Conservation (phyloP, 1,140 invertebrate species). For the Eumaeus atala region DNA sequence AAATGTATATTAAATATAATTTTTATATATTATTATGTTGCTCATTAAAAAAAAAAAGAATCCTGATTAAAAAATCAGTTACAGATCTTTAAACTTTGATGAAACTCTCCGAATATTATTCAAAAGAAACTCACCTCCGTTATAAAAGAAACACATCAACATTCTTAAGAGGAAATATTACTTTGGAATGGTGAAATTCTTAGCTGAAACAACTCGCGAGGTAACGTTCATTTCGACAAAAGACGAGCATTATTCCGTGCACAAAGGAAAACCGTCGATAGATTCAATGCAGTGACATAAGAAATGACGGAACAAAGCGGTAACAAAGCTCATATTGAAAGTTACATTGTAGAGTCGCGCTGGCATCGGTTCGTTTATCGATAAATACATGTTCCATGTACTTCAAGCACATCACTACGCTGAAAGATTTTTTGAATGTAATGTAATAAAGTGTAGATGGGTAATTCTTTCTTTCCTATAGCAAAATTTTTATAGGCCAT, state of each 20-base stretch:
- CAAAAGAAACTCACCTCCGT: slow-evolving; percentile 59
- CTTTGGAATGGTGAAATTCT: slow-evolving; percentile 72
- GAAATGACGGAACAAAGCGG: slow-evolving; percentile 67
- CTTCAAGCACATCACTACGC: slow-evolving; percentile 1
- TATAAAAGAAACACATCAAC: slow-evolving; percentile 68
- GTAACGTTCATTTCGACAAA: slow-evolving; percentile 71
- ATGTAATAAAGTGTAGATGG: background rate
- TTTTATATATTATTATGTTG: too few relatives aligned
- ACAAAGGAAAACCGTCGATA: slow-evolving; percentile 71
- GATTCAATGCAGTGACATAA: slow-evolving; percentile 73
- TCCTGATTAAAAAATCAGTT: slow-evolving; percentile 26
- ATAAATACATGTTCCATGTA: slow-evolving; percentile 13
- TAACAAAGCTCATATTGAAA: slow-evolving; percentile 72
- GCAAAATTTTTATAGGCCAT: too few relatives aligned
- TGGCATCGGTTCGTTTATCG: slow-evolving; percentile 17
- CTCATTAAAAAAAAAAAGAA: too few relatives aligned
- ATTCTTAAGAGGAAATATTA: slow-evolving; percentile 71
- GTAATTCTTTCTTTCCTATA: too few relatives aligned
- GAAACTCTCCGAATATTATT: slow-evolving; percentile 44
- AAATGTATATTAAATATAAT: too few relatives aligned
- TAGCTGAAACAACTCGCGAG: slow-evolving; percentile 69
- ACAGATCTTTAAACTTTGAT: slow-evolving; percentile 24
- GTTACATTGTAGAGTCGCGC: slow-evolving; percentile 42
- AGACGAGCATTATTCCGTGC: slow-evolving; percentile 71
- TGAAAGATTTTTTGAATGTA: background rate